Evolutionary conservation across 2,797 vertebrate genomes (phyloP).

Genomic region (Cuculus canorus): DNA sequence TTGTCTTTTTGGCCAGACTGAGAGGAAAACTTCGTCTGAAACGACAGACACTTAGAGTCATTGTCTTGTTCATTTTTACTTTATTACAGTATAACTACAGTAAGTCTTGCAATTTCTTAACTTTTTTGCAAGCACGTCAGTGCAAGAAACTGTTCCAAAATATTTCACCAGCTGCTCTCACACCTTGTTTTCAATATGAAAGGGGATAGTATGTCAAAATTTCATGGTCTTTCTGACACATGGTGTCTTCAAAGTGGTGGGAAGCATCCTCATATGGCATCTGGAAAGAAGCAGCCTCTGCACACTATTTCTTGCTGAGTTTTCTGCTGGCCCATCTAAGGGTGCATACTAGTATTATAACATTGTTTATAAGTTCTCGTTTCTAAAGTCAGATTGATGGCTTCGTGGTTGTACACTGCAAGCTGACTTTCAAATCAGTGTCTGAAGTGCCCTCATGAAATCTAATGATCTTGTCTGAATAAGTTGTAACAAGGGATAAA

Average conservation of each 20-base stretch:
- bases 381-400: background rate
- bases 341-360: background rate
- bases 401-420: background rate
- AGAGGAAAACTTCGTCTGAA: background rate
- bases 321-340: background rate
- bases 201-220: background rate
- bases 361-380: background rate
- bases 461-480: background rate
- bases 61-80: background rate
- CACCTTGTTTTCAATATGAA: background rate
- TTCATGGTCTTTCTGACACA: background rate
- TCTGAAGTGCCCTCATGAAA: background rate
- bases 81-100: background rate
- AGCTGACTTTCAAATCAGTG: background rate
- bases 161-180: background rate
- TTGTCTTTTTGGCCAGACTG: background rate
- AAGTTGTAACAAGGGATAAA: background rate
- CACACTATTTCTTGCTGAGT: background rate
- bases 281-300: background rate
- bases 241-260: background rate
- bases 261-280: background rate
- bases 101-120: background rate
- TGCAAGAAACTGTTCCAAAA: background rate
- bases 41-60: background rate
- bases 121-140: background rate